Percentiles rank a stretch among this genome's conserved stretches.
These are phyloP conservation scores for Hydropotes inermis DNA, from an alignment of 2,113 vertebrate genomes.

Conservation along the genomic window DNA sequence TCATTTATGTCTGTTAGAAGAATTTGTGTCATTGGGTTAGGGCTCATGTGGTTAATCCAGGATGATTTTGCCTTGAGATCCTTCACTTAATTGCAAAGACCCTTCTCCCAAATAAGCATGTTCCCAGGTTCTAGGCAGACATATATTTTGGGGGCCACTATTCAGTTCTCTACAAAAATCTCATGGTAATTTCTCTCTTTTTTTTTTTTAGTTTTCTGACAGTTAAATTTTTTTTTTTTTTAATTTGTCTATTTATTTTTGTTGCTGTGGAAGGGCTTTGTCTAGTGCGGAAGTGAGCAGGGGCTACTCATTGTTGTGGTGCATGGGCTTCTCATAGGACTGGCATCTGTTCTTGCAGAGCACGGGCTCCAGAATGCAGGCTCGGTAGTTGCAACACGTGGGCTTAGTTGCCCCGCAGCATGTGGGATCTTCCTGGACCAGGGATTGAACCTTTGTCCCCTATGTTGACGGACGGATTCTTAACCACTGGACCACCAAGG, in stretches of 20 bases:
- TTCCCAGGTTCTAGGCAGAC: background rate
- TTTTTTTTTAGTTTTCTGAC: background rate
- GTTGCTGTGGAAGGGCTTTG: background rate
- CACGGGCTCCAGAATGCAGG: background rate
- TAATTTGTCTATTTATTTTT: background rate
- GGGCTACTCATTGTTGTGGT: background rate
- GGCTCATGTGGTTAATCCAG: background rate
- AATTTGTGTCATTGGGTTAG: background rate
- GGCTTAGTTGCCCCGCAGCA: rapidly evolving
- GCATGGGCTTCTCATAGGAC: rapidly evolving
- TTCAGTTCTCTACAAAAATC: background rate
- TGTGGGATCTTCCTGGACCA: background rate
- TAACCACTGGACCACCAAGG: background rate
- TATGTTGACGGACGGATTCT: rapidly evolving
- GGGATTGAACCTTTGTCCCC: background rate
- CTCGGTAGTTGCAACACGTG: background rate
- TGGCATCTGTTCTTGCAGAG: background rate
- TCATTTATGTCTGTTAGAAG: background rate
- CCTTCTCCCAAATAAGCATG: background rate
- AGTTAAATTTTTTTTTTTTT: background rate
- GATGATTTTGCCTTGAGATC: background rate
- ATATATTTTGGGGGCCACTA: background rate
- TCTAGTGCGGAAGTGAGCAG: background rate
- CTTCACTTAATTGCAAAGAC: background rate
- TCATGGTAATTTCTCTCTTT: background rate